phyloP scores from a whole-genome alignment of 2,888 invertebrate genomes.

The Plebejus anna region DNA sequence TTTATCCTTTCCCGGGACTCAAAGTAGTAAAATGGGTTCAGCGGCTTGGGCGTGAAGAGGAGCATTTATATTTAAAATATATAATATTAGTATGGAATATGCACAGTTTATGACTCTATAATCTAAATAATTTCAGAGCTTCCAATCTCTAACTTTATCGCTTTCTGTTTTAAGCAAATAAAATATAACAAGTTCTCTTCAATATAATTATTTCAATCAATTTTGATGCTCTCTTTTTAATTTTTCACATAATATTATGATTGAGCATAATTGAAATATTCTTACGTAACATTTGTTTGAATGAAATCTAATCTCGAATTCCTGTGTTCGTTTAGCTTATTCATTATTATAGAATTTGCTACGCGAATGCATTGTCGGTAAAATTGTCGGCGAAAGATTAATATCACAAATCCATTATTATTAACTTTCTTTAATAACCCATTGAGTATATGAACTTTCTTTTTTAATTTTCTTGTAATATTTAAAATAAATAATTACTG shows the following conservation, averaged over 20 bases:
- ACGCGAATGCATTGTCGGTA: conserved; percentile 2
- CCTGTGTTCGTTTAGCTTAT: neutral
- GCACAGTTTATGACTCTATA: too few species aligned
- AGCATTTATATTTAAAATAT: too few species aligned
- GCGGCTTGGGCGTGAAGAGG: too few species aligned
- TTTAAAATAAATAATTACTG: neutral
- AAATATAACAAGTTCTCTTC: too few species aligned
- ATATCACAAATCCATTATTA: neutral
- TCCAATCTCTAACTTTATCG: neutral
- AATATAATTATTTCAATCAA: neutral
- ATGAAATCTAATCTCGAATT: neutral
- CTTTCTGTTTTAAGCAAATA: neutral
- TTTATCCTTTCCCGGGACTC: too few species aligned
- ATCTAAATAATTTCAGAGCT: neutral
- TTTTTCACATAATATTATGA: neutral
- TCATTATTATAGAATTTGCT: neutral
- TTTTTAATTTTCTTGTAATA: neutral
- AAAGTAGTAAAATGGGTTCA: too few species aligned
- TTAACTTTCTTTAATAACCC: conserved; percentile 1
- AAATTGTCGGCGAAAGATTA: neutral
- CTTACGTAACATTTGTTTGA: neutral
- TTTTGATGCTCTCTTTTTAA: neutral
- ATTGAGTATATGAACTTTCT: neutral
- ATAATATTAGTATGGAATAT: too few species aligned
- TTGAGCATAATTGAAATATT: neutral